Evolutionary conservation across 2,797 vertebrate genomes (phyloP).

Genomic region (Mormyrops boulengeri): DNA sequence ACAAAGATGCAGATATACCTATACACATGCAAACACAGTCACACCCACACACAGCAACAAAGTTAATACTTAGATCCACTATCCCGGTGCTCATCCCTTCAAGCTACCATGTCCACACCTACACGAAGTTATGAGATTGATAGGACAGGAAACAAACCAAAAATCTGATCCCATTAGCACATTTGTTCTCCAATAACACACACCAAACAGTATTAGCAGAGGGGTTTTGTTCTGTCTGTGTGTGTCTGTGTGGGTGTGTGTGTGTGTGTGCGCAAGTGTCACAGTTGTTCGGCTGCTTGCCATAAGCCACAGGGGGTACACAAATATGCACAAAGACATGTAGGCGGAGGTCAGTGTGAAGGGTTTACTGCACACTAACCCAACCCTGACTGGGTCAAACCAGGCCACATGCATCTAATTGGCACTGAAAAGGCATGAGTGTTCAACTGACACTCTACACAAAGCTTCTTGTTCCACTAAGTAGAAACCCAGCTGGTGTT

Average conservation of each 20-base stretch:
- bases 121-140: neutral
- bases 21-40: constrained; percentile 1
- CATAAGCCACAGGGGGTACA: neutral
- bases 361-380: neutral
- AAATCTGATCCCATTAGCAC: neutral
- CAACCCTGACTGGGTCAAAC: neutral
- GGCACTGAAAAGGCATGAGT: neutral
- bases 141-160: neutral
- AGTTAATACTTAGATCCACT: neutral
- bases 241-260: neutral
- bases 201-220: too few relatives aligned
- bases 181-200: neutral
- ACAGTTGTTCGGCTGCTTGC: neutral
- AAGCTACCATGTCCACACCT: neutral
- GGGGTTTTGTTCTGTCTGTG: neutral
- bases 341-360: neutral
- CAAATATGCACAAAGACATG: neutral
- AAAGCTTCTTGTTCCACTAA: constrained; percentile 12
- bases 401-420: neutral
- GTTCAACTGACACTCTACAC: neutral
- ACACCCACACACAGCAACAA: neutral
- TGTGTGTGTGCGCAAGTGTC: neutral
- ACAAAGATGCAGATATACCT: neutral
- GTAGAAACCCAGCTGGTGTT: neutral
- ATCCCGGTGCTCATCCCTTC: neutral